A percentile compares a stretch with the other conserved stretches of the same genome.
These are phyloP conservation scores for Daboia siamensis DNA, from an alignment of 2,113 vertebrate species.

Conservation along the genomic window DNA sequence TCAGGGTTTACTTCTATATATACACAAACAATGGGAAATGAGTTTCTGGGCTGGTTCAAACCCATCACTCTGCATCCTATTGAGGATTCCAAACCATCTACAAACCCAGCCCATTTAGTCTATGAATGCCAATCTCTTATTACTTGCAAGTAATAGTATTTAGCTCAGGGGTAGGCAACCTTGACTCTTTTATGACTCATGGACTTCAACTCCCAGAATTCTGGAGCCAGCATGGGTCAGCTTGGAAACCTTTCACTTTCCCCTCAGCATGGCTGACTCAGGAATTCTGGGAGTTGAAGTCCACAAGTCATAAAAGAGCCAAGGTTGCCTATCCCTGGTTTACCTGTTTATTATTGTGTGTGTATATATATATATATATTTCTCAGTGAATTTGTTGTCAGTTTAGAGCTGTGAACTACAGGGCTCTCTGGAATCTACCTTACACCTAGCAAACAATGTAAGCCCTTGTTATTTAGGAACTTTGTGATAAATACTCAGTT, in stretches of 20 bases:
- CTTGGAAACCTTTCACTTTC: too few relatives aligned
- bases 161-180: not conserved
- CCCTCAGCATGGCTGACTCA: too few relatives aligned
- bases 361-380: not conserved
- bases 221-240: too few relatives aligned
- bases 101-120: not conserved
- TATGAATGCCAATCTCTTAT: not conserved
- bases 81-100: not conserved
- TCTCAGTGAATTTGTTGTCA: not conserved
- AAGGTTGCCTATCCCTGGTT: not conserved
- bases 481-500: not conserved
- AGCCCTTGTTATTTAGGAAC: accelerated
- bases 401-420: not conserved
- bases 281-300: too few relatives aligned
- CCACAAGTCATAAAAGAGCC: too few relatives aligned
- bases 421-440: not conserved
- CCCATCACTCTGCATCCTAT: not conserved
- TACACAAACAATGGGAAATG: too few relatives aligned
- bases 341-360: not conserved
- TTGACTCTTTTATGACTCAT: too few relatives aligned
- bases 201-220: too few relatives aligned
- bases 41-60: too few relatives aligned
- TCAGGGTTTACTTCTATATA: too few relatives aligned
- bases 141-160: not conserved
- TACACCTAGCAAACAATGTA: not conserved